phyloP scores from a whole-genome alignment of 2,888 invertebrate species.

The Napeogenes sylphis region DNA sequence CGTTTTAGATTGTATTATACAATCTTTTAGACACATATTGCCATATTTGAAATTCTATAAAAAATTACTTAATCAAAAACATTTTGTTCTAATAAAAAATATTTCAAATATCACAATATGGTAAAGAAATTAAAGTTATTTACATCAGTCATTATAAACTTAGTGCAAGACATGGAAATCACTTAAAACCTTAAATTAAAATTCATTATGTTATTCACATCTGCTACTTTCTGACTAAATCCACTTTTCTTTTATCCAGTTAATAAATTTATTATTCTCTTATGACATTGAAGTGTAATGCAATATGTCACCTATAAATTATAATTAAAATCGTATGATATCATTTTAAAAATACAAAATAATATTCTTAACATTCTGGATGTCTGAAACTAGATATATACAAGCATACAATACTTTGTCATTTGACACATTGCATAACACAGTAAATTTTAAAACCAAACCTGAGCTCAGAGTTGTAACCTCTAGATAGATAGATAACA shows the following conservation, averaged over 20 bases:
- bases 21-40: conserved; percentile 35
- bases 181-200: conserved; percentile 25
- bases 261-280: neutral
- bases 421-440: too few relatives aligned
- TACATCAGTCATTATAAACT: conserved; percentile 44
- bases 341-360: too few relatives aligned
- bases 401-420: too few relatives aligned
- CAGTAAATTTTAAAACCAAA: too few relatives aligned
- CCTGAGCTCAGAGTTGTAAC: too few relatives aligned
- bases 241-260: conserved; percentile 7
- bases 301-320: too few relatives aligned
- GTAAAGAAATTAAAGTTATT: conserved; percentile 35
- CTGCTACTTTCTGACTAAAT: conserved; percentile 15
- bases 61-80: conserved; percentile 9
- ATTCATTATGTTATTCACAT: conserved; percentile 18
- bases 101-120: conserved; percentile 41
- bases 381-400: too few relatives aligned
- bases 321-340: too few relatives aligned
- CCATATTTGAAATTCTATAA: conserved; percentile 31
- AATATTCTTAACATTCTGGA: too few relatives aligned
- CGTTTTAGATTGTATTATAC: conserved; percentile 41
- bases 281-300: too few relatives aligned
- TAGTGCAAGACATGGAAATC: conserved; percentile 28
- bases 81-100: conserved; percentile 26
- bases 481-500: too few relatives aligned